phyloP scores from a whole-genome alignment of 1,140 invertebrate genomes.

The Neelides sp. region DNA sequence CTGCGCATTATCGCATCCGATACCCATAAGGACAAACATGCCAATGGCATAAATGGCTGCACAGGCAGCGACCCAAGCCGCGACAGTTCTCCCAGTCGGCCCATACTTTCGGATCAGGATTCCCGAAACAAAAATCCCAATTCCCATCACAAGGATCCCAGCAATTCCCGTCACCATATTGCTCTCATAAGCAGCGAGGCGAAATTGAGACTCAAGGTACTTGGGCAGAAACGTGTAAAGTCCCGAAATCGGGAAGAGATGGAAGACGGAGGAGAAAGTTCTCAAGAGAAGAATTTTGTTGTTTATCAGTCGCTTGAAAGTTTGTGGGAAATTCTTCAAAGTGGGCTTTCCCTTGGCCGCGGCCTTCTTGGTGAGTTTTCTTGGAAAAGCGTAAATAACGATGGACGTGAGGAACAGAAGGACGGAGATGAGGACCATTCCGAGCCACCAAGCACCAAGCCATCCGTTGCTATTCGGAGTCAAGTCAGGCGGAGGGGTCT shows the following conservation, averaged over 20 bases:
- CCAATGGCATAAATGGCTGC: slow-evolving; percentile 71
- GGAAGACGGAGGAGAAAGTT: slow-evolving; percentile 73
- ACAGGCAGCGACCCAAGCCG: slow-evolving; percentile 78
- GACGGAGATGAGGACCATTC: slow-evolving; percentile 58
- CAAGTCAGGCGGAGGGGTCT: slow-evolving; percentile 52
- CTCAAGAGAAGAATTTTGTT: slow-evolving; percentile 83
- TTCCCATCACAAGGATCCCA: slow-evolving; percentile 81
- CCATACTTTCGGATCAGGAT: slow-evolving; percentile 69
- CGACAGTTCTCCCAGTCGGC: slow-evolving; percentile 69
- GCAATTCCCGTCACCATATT: slow-evolving; percentile 77
- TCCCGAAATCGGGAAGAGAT: slow-evolving; percentile 77
- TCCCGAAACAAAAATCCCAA: slow-evolving; percentile 74
- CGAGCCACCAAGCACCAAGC: slow-evolving; percentile 84
- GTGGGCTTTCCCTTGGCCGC: not conserved
- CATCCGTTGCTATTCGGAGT: slow-evolving; percentile 72
- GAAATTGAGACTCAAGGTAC: slow-evolving; percentile 82
- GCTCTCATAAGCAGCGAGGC: slow-evolving; percentile 69
- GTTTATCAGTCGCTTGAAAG: slow-evolving; percentile 66
- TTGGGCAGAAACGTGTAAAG: slow-evolving; percentile 87
- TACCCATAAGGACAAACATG: slow-evolving; percentile 32
- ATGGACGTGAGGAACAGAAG: slow-evolving; percentile 63
- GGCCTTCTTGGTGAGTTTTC: slow-evolving; percentile 40
- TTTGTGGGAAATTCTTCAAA: slow-evolving; percentile 59
- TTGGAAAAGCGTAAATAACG: slow-evolving; percentile 80
- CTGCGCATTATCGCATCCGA: slow-evolving; percentile 20